These are phyloP conservation scores for Myiozetetes cayanensis DNA, from an alignment of 2,113 vertebrate species.

Conservation along the genomic window DNA sequence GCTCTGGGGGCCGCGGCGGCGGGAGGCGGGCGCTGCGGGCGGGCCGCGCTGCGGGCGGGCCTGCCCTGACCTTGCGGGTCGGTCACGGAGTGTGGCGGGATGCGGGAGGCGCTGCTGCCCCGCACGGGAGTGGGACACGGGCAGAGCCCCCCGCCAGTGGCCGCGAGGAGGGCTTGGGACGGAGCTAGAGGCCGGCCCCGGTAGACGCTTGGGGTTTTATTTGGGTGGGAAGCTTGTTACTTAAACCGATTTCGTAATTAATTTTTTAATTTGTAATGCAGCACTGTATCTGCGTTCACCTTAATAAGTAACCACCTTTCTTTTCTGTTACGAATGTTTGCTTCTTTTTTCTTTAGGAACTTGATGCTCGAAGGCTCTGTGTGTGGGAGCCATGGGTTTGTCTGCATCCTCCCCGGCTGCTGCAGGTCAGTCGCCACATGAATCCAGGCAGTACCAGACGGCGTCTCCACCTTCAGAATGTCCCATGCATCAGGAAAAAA, in stretches of 20 bases:
- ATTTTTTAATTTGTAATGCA: neutral
- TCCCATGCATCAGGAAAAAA: conserved; percentile 80
- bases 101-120: neutral
- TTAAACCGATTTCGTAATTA: neutral
- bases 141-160: neutral
- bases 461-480: conserved; percentile 66
- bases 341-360: neutral
- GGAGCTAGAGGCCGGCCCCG: neutral
- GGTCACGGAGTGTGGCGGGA: neutral
- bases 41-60: neutral
- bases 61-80: neutral
- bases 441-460: neutral
- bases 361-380: rapidly evolving
- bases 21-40: neutral
- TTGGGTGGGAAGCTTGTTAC: neutral
- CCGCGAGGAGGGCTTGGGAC: neutral
- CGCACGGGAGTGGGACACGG: neutral
- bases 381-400: conserved; percentile 73
- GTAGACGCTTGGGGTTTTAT: neutral
- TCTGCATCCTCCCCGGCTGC: conserved; percentile 70
- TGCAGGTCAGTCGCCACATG: conserved; percentile 25
- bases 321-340: neutral
- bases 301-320: rapidly evolving
- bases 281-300: neutral
- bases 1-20: neutral